phyloP scores from a whole-genome alignment of 2,797 vertebrate species.

The Propithecus deckenii region DNA sequence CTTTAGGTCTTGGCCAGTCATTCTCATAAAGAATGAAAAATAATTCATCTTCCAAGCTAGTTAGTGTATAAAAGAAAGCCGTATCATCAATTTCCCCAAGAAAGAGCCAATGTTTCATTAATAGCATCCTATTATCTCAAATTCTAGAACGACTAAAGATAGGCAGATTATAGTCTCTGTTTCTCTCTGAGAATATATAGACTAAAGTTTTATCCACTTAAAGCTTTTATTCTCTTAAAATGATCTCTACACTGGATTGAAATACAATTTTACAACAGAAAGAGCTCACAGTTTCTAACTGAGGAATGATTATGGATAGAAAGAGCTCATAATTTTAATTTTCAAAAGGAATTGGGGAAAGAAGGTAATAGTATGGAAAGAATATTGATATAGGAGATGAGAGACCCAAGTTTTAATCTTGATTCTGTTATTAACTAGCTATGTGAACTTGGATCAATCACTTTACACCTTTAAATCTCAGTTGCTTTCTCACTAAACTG shows the following conservation, averaged over 20 bases:
- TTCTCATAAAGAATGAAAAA: constrained; percentile 56
- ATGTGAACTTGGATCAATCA: constrained; percentile 4
- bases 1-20: constrained; percentile 41
- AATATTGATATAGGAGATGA: not conserved
- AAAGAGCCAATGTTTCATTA: constrained; percentile 6
- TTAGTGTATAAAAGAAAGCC: not conserved
- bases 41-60: constrained; percentile 39
- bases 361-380: not conserved
- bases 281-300: constrained; percentile 1
- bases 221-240: constrained; percentile 22
- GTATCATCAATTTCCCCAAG: not conserved
- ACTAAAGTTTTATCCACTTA: constrained; percentile 26
- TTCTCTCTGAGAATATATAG: constrained; percentile 2
- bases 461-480: not conserved
- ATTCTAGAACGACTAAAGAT: constrained; percentile 15
- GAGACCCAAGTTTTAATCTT: not conserved
- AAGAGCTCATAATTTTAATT: constrained; percentile 49
- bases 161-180: not conserved
- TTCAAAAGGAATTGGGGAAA: not conserved
- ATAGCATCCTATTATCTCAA: constrained; percentile 25
- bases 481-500: not conserved
- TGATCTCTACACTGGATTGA: constrained; percentile 11
- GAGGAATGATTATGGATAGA: not conserved
- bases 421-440: constrained; percentile 11
- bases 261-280: constrained; percentile 26